These are phyloP conservation scores for Trachemys scripta DNA, from an alignment of 2,113 vertebrate genomes.

Conservation along the genomic window DNA sequence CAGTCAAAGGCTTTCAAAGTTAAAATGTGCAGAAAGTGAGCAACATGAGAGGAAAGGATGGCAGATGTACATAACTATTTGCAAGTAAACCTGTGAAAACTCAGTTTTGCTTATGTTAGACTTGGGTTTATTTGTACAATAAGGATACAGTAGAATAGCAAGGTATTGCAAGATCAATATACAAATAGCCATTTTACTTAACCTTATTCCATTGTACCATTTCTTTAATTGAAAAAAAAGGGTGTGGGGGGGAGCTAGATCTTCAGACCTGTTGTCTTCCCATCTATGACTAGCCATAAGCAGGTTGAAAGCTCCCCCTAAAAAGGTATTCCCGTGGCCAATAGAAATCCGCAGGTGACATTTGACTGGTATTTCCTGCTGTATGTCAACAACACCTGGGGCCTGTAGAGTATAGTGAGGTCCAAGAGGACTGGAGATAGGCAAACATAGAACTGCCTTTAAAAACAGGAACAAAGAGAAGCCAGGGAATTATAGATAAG, in stretches of 20 bases:
- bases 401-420: neutral
- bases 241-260: neutral
- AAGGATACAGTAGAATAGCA: slow-evolving; percentile 33
- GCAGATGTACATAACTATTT: slow-evolving; percentile 70
- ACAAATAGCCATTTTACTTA: slow-evolving; percentile 8
- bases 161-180: neutral
- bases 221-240: neutral
- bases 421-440: neutral
- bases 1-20: slow-evolving; percentile 75
- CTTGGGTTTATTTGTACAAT: neutral
- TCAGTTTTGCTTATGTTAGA: slow-evolving; percentile 33
- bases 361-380: neutral
- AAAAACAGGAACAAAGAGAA: neutral
- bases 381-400: neutral
- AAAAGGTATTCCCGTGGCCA: neutral
- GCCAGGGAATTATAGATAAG: neutral
- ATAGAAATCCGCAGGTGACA: neutral
- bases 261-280: neutral
- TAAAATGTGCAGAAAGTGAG: slow-evolving; percentile 72
- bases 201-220: neutral
- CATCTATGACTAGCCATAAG: neutral
- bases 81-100: slow-evolving; percentile 69
- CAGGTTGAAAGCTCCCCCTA: neutral
- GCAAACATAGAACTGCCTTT: neutral
- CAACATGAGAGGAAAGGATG: slow-evolving; percentile 65